Evolutionary conservation across 1,140 invertebrate species (phyloP).

Genomic region (Ephestia elutella): DNA sequence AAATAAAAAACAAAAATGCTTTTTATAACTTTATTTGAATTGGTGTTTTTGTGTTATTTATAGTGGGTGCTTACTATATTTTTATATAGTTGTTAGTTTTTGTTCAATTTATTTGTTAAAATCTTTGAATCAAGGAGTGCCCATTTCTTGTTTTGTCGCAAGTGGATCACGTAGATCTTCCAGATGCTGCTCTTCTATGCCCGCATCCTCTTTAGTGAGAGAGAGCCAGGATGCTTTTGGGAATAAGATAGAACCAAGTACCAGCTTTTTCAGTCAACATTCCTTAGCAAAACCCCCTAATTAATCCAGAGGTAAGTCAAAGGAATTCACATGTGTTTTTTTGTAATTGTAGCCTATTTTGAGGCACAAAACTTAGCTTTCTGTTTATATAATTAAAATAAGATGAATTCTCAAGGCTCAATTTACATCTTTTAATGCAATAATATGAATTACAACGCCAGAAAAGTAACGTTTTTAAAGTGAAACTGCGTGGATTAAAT

Average conservation of each 20-base stretch:
- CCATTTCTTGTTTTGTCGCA: conserved; percentile 29
- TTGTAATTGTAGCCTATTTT: not conserved
- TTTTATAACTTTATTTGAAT: conserved; percentile 20
- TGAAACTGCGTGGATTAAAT: not conserved
- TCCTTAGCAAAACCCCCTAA: conserved; percentile 36
- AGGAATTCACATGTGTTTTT: conserved; percentile 1
- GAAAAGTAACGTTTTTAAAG: too few relatives aligned
- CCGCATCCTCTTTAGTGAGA: conserved; percentile 65
- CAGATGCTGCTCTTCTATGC: conserved; percentile 76
- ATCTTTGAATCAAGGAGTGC: conserved; percentile 29
- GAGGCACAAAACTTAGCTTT: not conserved
- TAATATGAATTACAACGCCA: not conserved
- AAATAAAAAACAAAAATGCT: conserved; percentile 38
- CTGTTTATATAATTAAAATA: not conserved
- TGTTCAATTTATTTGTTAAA: conserved; percentile 29
- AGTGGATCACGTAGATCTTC: conserved; percentile 34
- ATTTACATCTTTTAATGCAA: not conserved
- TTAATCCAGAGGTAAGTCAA: conserved; percentile 51
- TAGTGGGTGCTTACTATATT: conserved; percentile 10
- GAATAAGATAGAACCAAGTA: conserved; percentile 59
- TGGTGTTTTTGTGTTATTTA: conserved; percentile 20
- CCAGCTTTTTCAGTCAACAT: conserved; percentile 51
- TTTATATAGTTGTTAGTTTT: conserved; percentile 20
- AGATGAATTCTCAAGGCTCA: not conserved
- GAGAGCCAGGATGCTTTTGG: conserved; percentile 63